Evolutionary conservation across 1,140 invertebrate species (phyloP).

Genomic region (Papilio glaucus): DNA sequence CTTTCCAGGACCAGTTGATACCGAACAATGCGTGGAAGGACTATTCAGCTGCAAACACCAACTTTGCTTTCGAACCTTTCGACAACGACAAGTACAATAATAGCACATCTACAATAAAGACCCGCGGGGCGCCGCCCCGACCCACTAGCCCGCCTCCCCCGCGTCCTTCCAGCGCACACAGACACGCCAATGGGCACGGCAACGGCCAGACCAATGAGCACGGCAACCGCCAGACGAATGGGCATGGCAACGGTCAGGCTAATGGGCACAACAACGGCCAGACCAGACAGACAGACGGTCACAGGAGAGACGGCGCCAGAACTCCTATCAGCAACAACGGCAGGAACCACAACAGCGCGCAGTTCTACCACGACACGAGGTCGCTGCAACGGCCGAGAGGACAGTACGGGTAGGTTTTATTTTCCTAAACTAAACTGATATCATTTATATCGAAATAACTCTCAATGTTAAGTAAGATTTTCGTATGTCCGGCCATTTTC

Average conservation of each 20-base stretch:
- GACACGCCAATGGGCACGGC: conserved; percentile 44
- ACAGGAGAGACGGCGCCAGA: conserved; percentile 64
- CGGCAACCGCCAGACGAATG: too few species aligned
- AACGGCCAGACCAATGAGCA: conserved; percentile 36
- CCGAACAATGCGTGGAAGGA: conserved; percentile 94
- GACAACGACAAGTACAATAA: conserved; percentile 88
- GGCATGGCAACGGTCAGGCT: neutral
- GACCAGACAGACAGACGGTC: too few species aligned
- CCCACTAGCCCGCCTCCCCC: conserved; percentile 74
- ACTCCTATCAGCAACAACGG: neutral
- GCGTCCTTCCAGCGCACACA: conserved; percentile 58
- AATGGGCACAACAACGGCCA: conserved; percentile 37
- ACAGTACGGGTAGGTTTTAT: conserved; percentile 68
- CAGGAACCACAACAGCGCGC: conserved; percentile 58
- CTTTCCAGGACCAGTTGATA: conserved; percentile 90
- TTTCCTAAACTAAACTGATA: too few species aligned
- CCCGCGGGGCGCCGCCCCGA: conserved; percentile 45
- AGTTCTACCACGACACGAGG: conserved; percentile 85
- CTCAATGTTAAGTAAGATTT: too few species aligned
- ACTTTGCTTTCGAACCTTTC: conserved; percentile 94
- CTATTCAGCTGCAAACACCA: conserved; percentile 91
- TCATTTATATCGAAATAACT: too few species aligned
- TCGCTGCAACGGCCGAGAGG: conserved; percentile 85
- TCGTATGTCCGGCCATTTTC: too few species aligned
- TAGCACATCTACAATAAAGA: conserved; percentile 62